Conservation (phyloP, 2,113 vertebrate species). For the Ascaphus truei region DNA sequence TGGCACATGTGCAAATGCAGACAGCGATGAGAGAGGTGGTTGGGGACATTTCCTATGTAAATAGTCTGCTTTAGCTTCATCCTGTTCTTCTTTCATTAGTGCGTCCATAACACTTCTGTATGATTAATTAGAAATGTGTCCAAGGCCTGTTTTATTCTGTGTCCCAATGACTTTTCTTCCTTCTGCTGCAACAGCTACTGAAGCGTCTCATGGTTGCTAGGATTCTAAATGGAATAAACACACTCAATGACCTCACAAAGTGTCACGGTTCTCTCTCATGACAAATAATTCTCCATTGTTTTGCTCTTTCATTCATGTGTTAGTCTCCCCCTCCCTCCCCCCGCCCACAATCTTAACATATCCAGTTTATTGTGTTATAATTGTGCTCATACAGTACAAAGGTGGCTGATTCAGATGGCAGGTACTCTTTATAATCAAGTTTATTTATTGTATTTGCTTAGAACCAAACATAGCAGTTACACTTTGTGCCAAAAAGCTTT, state of each 20-base stretch:
- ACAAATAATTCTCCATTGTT: background rate
- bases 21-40: background rate
- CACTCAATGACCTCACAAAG: background rate
- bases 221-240: background rate
- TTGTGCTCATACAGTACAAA: too few species aligned
- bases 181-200: background rate
- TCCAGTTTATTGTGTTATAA: too few species aligned
- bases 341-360: too few species aligned
- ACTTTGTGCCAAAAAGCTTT: too few species aligned
- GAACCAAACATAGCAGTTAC: too few species aligned
- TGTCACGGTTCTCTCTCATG: background rate
- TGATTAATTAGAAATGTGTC: background rate
- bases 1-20: slow-evolving; percentile 22
- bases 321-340: too few species aligned
- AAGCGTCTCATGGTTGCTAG: background rate
- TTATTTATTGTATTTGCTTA: too few species aligned
- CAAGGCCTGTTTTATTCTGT: background rate
- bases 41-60: background rate
- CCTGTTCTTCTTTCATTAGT: background rate
- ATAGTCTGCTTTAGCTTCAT: background rate
- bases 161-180: background rate
- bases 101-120: background rate
- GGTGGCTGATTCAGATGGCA: too few species aligned
- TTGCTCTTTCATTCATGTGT: background rate
- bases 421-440: too few species aligned